Percentiles rank a stretch among this genome's conserved stretches.
These are phyloP conservation scores for Orbicella faveolata DNA, from an alignment of 64 coral and sea anemone genomes.

Conservation along the genomic window DNA sequence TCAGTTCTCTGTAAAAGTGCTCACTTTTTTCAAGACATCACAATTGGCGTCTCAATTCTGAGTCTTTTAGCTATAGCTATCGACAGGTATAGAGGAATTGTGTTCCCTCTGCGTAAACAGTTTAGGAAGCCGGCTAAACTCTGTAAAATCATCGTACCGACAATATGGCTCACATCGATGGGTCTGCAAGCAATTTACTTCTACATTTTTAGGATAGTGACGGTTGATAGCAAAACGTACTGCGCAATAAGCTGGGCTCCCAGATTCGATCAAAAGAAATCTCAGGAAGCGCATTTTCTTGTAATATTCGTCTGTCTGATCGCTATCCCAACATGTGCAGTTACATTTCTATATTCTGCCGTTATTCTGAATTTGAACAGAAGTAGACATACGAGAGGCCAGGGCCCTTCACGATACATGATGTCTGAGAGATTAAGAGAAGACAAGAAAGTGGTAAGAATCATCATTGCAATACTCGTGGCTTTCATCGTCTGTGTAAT, in stretches of 20 bases:
- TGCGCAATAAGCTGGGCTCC: slow-evolving; percentile 20
- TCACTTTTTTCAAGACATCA: slow-evolving; percentile 35
- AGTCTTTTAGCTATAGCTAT: slow-evolving; percentile 42
- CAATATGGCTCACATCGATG: slow-evolving; percentile 30
- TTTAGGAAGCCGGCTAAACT: not conserved
- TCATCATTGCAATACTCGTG: not conserved
- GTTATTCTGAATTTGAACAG: slow-evolving; percentile 22
- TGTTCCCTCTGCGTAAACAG: slow-evolving; percentile 1
- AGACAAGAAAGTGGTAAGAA: slow-evolving; percentile 1
- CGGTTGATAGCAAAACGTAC: not conserved
- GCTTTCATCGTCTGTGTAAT: slow-evolving; percentile 15
- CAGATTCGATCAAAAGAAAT: not conserved
- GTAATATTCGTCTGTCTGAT: not conserved
- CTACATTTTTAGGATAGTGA: not conserved
- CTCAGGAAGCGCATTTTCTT: not conserved
- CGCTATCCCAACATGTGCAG: not conserved
- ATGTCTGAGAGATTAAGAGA: slow-evolving; percentile 1
- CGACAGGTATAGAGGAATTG: slow-evolving; percentile 31
- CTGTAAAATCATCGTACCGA: not conserved
- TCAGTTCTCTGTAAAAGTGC: slow-evolving; percentile 9
- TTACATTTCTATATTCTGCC: slow-evolving; percentile 8
- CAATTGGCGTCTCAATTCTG: slow-evolving; percentile 32
- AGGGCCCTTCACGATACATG: not conserved
- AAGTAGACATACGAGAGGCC: not conserved
- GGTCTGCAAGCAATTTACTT: not conserved